Conservation (phyloP, 1,140 invertebrate genomes). For the Mya arenaria region DNA sequence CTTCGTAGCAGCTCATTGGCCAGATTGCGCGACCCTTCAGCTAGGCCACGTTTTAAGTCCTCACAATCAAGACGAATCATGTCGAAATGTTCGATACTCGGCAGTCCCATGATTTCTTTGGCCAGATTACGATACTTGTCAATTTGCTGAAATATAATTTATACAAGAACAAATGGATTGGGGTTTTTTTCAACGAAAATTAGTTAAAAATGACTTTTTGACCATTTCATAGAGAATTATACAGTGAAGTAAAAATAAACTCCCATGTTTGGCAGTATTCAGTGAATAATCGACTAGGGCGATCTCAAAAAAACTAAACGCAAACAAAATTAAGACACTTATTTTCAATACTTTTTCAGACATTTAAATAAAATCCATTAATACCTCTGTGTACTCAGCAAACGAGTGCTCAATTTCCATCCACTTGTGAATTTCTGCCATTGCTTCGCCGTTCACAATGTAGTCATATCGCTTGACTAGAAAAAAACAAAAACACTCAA, state of each 20-base stretch:
- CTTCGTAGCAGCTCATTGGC: conserved; percentile 76
- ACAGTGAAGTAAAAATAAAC: background rate
- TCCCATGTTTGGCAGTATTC: too few relatives aligned
- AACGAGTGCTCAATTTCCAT: conserved; percentile 79
- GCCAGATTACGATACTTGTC: conserved; percentile 77
- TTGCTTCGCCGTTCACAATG: conserved; percentile 80
- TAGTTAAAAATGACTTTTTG: too few relatives aligned
- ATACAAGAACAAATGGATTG: too few relatives aligned
- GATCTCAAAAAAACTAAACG: too few relatives aligned
- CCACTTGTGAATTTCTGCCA: conserved; percentile 76
- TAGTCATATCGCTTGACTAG: conserved; percentile 79
- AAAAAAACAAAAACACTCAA: conserved; percentile 48
- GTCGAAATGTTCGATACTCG: conserved; percentile 79
- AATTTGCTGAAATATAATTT: conserved; percentile 75
- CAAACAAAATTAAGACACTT: too few relatives aligned
- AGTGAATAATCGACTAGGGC: too few relatives aligned
- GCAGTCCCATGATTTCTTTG: conserved; percentile 77
- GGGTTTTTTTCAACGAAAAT: background rate
- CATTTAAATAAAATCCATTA: too few relatives aligned
- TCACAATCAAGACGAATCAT: conserved; percentile 80
- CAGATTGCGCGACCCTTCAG: conserved; percentile 72
- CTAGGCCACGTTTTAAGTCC: conserved; percentile 78
- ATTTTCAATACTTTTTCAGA: too few relatives aligned
- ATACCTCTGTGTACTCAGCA: conserved; percentile 80
- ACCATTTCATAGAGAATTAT: background rate